Evolutionary conservation across 2,888 invertebrate species (phyloP).

Genomic region (Mystacides longicornis): DNA sequence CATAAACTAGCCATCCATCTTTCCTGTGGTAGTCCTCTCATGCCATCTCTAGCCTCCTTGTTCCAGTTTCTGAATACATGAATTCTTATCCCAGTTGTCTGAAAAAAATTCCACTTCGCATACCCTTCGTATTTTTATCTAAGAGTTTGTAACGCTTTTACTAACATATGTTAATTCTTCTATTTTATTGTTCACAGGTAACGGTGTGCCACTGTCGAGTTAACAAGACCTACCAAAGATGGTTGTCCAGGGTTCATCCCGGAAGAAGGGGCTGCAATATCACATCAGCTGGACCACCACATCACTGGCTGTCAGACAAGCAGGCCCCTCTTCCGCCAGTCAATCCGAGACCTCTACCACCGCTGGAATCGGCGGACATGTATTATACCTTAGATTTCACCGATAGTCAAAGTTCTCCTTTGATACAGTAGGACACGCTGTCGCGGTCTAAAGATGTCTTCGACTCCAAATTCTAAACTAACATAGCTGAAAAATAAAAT

Average conservation of each 20-base stretch:
- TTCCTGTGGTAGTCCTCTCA: too few species aligned
- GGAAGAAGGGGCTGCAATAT: constrained; percentile 37
- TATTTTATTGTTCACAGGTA: constrained; percentile 42
- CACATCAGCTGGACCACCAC: constrained; percentile 35
- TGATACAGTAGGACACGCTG: constrained; percentile 55
- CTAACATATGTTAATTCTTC: neutral
- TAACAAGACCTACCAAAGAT: constrained; percentile 65
- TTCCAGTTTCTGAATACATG: too few species aligned
- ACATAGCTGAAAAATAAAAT: neutral
- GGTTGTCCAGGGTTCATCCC: constrained; percentile 50
- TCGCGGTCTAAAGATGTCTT: neutral
- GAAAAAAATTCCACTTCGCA: too few species aligned
- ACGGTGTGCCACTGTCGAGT: constrained; percentile 73
- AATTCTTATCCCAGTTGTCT: too few species aligned
- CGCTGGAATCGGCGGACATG: constrained; percentile 64
- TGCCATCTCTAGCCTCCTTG: too few species aligned
- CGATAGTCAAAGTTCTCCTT: constrained; percentile 67
- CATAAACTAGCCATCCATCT: too few species aligned
- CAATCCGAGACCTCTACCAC: constrained; percentile 41
- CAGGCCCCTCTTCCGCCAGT: constrained; percentile 30
- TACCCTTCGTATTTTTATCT: too few species aligned
- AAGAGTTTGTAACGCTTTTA: too few species aligned
- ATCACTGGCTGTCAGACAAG: constrained; percentile 57
- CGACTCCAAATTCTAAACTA: constrained; percentile 1
- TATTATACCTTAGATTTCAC: constrained; percentile 73